Base-by-base conservation (phyloP, 1,140 invertebrate genomes). In the Euura saliciscinereae region DNA sequence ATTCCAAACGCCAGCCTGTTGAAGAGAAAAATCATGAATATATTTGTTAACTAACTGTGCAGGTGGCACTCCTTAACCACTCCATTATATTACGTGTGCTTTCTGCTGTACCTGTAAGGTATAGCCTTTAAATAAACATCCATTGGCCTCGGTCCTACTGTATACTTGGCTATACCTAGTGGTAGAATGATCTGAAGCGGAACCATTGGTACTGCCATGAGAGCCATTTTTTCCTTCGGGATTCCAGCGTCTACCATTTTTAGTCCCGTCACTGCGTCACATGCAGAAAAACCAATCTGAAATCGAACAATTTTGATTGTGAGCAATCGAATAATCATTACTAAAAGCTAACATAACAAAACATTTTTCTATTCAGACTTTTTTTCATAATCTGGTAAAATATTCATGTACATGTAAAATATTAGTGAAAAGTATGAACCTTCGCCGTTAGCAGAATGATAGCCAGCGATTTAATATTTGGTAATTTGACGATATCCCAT, bases 231-330 rank as follows among this genome's bases (percentile, higher is more conserved):
- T 83, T 99, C 98, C 83, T 98, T 98, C 0, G 97, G 96, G 65
- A 99, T 94, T 44, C 99, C 98, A 68, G 93, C 92, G 87, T 99
- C 98, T 6, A 99, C 94, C 42, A 99, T 87, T 88, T 99, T 99
- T 68, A 99, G 89, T 45, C 94, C 94, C 28, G 98, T 98, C 0
- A 99, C 95, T 44, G 95, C 92, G 89, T 99, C 99, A 75, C 95
- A 93, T n/a, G 98, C 96, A 70, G 96, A 94, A 89, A 99, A 99
- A 13, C 96, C 97, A 77, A 99, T 92, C 96, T 98, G 89, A 88
- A 72, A 77, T 75, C 42, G 68, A 73, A 75, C 69, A 77, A 77
- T 76, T 59, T 59, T 28, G 1, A 73, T 68, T 42, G 75, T 70
- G 65, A 45, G 65, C 51, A 76, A 78, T 64, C 10, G 1, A 59